phyloP scores from a whole-genome alignment of 64 coral and sea anemone genomes.

The Dendrophyllia cribrosa region DNA sequence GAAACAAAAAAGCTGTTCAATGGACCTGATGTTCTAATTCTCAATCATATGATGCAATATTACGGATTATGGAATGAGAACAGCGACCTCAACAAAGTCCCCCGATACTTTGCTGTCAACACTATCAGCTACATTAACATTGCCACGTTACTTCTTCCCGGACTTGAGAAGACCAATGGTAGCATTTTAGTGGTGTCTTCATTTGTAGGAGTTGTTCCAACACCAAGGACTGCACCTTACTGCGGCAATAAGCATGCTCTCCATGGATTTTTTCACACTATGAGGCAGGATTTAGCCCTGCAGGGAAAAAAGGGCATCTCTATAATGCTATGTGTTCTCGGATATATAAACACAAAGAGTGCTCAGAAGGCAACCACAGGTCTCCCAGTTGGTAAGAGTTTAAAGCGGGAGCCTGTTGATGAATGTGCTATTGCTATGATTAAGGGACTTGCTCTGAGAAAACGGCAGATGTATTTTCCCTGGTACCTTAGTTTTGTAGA shows the following conservation, averaged over 20 bases:
- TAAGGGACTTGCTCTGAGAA: slow-evolving; percentile 47
- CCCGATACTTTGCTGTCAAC: slow-evolving; percentile 69
- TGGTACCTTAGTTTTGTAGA: slow-evolving; percentile 51
- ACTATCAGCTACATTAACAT: slow-evolving; percentile 88
- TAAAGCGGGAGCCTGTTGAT: slow-evolving; percentile 61
- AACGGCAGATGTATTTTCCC: slow-evolving; percentile 81
- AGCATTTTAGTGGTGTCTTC: slow-evolving; percentile 73
- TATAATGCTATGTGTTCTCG: slow-evolving; percentile 75
- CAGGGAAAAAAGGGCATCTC: slow-evolving; percentile 57
- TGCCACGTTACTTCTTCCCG: slow-evolving; percentile 72
- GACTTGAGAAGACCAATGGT: slow-evolving; percentile 62
- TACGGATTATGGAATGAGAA: slow-evolving; percentile 70
- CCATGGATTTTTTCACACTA: slow-evolving; percentile 80
- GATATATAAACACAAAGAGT: slow-evolving; percentile 63
- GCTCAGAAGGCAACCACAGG: neutral
- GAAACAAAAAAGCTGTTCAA: slow-evolving; percentile 21
- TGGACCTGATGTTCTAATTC: slow-evolving; percentile 59
- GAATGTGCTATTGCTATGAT: slow-evolving; percentile 76
- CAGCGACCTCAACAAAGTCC: slow-evolving; percentile 68
- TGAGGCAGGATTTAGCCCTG: slow-evolving; percentile 70
- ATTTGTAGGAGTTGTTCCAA: slow-evolving; percentile 36
- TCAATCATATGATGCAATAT: slow-evolving; percentile 60
- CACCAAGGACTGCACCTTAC: slow-evolving; percentile 58
- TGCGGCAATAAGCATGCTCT: slow-evolving; percentile 80
- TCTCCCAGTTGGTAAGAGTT: neutral